These are phyloP conservation scores for Trialeurodes vaporariorum DNA, from an alignment of 1,140 invertebrate genomes.

Conservation along the genomic window DNA sequence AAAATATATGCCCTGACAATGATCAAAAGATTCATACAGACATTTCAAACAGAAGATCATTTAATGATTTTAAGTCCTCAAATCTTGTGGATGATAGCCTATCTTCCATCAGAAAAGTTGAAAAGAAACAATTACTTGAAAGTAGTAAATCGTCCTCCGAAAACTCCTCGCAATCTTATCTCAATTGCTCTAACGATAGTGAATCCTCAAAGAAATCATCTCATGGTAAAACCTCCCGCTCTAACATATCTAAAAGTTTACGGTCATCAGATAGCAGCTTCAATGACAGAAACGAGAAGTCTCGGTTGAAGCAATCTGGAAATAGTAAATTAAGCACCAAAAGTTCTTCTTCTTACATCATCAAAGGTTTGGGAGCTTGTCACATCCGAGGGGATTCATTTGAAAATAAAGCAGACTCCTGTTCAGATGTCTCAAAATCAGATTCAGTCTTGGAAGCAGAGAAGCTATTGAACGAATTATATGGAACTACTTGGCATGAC, in stretches of 20 bases:
- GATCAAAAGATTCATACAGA: neutral
- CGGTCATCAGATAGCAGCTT: no score
- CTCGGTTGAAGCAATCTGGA: neutral
- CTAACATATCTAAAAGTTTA: neutral
- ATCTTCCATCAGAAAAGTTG: neutral
- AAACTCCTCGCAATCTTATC: neutral
- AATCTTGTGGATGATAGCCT: no score
- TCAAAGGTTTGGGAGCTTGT: neutral
- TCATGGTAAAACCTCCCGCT: neutral
- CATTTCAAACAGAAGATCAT: neutral
- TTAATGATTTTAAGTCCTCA: no score
- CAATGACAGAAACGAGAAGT: neutral
- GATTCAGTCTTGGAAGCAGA: constrained; percentile 2
- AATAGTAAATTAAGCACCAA: neutral
- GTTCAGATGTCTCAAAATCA: neutral
- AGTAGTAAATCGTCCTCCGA: neutral
- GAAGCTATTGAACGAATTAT: constrained; percentile 10
- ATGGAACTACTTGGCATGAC: constrained; percentile 9
- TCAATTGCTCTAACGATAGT: neutral
- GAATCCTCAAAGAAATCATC: neutral
- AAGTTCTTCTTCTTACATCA: neutral
- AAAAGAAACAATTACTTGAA: neutral
- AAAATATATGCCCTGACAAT: neutral
- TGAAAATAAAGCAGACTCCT: neutral
- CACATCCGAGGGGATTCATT: neutral